These are phyloP conservation scores for Camptogramma bilineatum DNA, from an alignment of 2,888 invertebrate species.

Conservation along the genomic window DNA sequence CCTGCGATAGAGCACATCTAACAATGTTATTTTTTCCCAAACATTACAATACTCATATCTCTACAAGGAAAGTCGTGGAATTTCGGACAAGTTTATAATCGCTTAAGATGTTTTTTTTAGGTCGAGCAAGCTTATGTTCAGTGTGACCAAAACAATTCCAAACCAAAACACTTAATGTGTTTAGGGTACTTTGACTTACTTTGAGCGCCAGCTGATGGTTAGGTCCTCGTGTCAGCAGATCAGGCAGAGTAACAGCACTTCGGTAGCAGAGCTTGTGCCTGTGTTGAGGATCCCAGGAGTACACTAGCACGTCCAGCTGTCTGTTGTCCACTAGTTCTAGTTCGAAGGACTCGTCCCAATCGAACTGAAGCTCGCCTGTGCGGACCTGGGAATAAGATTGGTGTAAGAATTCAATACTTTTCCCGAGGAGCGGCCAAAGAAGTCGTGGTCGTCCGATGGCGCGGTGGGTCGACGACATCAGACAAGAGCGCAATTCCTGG, in stretches of 20 bases:
- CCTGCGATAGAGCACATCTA: too few relatives aligned
- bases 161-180: too few relatives aligned
- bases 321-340: conserved; percentile 97
- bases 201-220: conserved; percentile 96
- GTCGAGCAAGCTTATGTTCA: not conserved
- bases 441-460: too few relatives aligned
- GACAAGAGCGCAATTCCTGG: too few relatives aligned
- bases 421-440: too few relatives aligned
- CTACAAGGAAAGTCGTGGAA: too few relatives aligned
- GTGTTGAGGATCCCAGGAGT: conserved; percentile 99
- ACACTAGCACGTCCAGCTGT: conserved; percentile 97
- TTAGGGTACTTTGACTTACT: conserved; percentile 74
- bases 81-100: too few relatives aligned
- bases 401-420: not conserved
- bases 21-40: too few relatives aligned
- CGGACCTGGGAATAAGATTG: conserved; percentile 84
- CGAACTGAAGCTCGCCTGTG: conserved; percentile 97
- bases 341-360: conserved; percentile 99
- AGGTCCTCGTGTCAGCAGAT: conserved; percentile 92
- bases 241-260: conserved; percentile 93
- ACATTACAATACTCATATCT: too few relatives aligned
- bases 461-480: too few relatives aligned
- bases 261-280: conserved; percentile 98
- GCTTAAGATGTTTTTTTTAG: too few relatives aligned
- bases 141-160: not conserved